These are phyloP conservation scores for Chrysochloris asiatica DNA, from an alignment of 2,113 vertebrate genomes.

Conservation along the genomic window DNA sequence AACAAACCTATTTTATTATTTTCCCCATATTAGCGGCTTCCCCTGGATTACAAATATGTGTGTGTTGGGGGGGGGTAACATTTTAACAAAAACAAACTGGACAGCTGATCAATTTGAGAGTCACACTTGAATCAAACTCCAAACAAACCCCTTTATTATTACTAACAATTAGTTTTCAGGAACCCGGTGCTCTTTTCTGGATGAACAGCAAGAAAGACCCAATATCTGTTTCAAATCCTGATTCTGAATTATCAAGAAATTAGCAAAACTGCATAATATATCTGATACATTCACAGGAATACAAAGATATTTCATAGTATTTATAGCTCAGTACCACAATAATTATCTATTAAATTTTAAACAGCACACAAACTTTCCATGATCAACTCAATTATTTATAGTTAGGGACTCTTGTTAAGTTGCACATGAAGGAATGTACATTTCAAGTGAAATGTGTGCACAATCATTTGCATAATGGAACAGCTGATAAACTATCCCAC, in stretches of 20 bases:
- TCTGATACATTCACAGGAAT: not conserved
- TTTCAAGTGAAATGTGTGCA: not conserved
- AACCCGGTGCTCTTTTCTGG: constrained; percentile 6
- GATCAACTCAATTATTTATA: not conserved
- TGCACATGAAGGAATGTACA: not conserved
- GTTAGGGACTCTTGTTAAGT: not conserved
- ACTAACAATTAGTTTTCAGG: constrained; percentile 61
- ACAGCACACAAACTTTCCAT: not conserved
- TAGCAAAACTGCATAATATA: not conserved
- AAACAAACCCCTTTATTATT: constrained; percentile 61
- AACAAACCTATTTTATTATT: constrained; percentile 53
- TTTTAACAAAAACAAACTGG: constrained; percentile 50
- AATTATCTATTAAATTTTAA: constrained; percentile 15
- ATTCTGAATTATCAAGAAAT: constrained; percentile 25
- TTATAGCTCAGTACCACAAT: not conserved
- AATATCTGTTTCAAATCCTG: too few relatives aligned
- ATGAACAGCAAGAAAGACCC: constrained; percentile 43
- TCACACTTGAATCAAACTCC: constrained; percentile 29
- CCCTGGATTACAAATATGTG: constrained; percentile 38
- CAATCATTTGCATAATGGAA: rapidly evolving
- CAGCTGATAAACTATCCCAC: too few relatives aligned
- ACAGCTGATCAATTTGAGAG: constrained; percentile 17
- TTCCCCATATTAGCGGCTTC: constrained; percentile 53
- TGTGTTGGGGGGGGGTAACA: not conserved
- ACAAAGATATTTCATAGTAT: constrained; percentile 44